Conservation (phyloP, 2,888 invertebrate genomes). For the Metellina segmentata region DNA sequence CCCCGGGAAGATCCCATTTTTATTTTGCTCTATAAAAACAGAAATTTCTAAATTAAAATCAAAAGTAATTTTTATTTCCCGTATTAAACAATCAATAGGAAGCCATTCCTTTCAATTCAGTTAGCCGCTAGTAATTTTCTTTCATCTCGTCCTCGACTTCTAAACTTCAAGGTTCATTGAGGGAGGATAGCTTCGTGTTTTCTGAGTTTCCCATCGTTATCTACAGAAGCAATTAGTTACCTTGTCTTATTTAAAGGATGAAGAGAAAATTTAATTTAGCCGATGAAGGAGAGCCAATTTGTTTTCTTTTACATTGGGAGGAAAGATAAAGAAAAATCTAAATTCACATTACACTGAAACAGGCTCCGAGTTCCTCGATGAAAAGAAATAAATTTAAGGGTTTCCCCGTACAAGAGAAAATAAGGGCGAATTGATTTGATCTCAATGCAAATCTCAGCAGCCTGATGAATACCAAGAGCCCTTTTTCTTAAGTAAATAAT, state of each 20-base stretch:
- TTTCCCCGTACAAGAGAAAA: conserved; percentile 15
- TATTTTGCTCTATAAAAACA: neutral
- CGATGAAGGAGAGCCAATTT: conserved; percentile 58
- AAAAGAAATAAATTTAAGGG: conserved; percentile 8
- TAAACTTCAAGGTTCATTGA: conserved; percentile 26
- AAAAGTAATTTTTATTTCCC: neutral
- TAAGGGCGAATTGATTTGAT: conserved; percentile 49
- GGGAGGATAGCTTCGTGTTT: neutral
- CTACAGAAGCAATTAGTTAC: conserved; percentile 47
- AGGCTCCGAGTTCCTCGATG: neutral
- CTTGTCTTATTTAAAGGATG: conserved; percentile 59
- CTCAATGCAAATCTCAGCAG: conserved; percentile 35
- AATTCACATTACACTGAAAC: neutral
- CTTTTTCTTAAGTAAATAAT: conserved; percentile 21
- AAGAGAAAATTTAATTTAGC: conserved; percentile 57
- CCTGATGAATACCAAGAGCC: conserved; percentile 10
- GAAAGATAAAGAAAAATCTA: conserved; percentile 21
- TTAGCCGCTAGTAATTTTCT: neutral
- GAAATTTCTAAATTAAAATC: conserved; percentile 16
- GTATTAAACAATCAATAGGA: conserved; percentile 28
- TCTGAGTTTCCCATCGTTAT: conserved; percentile 34
- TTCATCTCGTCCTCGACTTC: conserved; percentile 13
- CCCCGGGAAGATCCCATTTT: neutral
- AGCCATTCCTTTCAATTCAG: conserved; percentile 25
- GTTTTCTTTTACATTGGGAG: conserved; percentile 40